phyloP scores from a whole-genome alignment of 2,888 invertebrate genomes.

The Pegoplata infirma region DNA sequence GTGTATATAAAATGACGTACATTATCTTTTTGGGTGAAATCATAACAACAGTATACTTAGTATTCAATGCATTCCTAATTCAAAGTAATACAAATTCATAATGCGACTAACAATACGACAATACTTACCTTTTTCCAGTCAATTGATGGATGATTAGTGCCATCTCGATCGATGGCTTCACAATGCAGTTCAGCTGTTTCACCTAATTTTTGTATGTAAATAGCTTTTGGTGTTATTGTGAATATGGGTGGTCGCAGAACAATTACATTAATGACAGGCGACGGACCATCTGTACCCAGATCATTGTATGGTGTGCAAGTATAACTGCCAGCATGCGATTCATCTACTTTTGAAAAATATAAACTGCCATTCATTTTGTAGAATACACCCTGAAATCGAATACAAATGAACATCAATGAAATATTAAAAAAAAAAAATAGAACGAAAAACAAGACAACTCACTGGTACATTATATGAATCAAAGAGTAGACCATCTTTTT shows the following conservation, averaged over 20 bases:
- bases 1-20: no score
- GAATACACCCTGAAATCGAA: slow-evolving; percentile 82
- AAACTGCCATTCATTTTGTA: slow-evolving; percentile 91
- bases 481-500: slow-evolving; percentile 93
- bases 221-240: slow-evolving; percentile 87
- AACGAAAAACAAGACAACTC: slow-evolving; percentile 40
- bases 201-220: slow-evolving; percentile 90
- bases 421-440: neutral
- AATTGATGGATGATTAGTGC: slow-evolving; percentile 82
- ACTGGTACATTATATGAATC: slow-evolving; percentile 91
- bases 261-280: slow-evolving; percentile 89
- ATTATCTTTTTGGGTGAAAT: no score
- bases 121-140: slow-evolving; percentile 85
- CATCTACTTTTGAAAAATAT: slow-evolving; percentile 89
- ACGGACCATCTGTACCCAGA: slow-evolving; percentile 91
- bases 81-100: no score
- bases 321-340: slow-evolving; percentile 91
- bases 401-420: neutral
- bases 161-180: slow-evolving; percentile 85
- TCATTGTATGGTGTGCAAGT: slow-evolving; percentile 95
- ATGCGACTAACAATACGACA: no score
- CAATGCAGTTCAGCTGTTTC: slow-evolving; percentile 90
- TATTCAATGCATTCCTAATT: no score
- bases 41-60: no score
- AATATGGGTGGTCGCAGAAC: slow-evolving; percentile 92